Evolutionary conservation across 2,888 invertebrate genomes (phyloP).

Genomic region (Coelopa pilipes): DNA sequence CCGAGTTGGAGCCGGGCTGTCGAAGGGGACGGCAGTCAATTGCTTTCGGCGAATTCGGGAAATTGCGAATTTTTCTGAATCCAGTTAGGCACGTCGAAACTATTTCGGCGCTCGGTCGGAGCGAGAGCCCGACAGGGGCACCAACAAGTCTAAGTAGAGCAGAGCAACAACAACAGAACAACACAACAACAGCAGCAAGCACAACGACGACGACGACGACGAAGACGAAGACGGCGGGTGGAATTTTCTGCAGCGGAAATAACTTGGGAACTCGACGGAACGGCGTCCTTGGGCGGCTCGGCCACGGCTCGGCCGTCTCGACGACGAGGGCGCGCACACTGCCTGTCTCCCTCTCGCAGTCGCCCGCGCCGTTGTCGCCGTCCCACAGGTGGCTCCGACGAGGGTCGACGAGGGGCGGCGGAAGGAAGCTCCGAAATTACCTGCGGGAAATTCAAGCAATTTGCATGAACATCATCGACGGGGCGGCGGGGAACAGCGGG

Average conservation of each 20-base stretch:
- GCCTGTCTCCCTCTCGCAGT: background rate
- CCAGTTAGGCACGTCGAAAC: too few relatives aligned
- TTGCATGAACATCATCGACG: constrained; percentile 34
- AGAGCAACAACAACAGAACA: background rate
- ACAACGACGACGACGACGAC: background rate
- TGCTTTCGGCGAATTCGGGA: too few relatives aligned
- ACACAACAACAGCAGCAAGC: background rate
- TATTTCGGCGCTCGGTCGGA: too few relatives aligned
- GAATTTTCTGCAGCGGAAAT: background rate
- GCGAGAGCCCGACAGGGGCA: too few relatives aligned
- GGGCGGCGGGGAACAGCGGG: constrained; percentile 7
- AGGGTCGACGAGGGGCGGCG: too few relatives aligned
- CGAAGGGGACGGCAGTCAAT: too few relatives aligned
- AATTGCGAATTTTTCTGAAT: too few relatives aligned
- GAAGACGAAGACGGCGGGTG: background rate
- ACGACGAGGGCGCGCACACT: background rate
- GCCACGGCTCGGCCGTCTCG: background rate
- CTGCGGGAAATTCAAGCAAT: constrained; percentile 34
- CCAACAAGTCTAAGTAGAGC: too few relatives aligned
- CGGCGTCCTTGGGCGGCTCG: background rate
- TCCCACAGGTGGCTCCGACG: too few relatives aligned
- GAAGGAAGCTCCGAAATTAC: constrained; percentile 20
- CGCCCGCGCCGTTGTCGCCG: background rate
- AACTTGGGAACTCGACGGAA: background rate
- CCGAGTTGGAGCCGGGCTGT: too few relatives aligned